Evolutionary conservation across 2,113 vertebrate species (phyloP).

Genomic region (Fukomys damarensis): DNA sequence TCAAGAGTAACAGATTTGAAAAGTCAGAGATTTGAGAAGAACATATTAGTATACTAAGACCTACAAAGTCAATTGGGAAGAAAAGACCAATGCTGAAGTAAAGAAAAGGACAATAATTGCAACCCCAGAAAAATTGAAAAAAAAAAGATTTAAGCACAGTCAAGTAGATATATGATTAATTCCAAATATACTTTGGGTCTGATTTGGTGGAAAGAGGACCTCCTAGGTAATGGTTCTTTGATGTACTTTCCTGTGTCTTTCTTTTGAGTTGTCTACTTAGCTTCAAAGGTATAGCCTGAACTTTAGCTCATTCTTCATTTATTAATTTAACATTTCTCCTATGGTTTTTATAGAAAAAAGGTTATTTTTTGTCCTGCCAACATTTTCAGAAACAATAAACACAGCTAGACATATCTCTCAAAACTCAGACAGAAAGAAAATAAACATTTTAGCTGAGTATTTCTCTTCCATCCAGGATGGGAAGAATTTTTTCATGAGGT

Average conservation of each 20-base stretch:
- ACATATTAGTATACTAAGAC: background rate
- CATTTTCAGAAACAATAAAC: slow-evolving; percentile 72
- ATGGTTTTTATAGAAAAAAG: slow-evolving; percentile 65
- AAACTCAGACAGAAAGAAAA: slow-evolving; percentile 76
- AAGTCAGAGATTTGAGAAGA: background rate
- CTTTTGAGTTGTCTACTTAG: background rate
- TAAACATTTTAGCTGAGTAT: slow-evolving; percentile 58
- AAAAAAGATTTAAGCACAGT: background rate
- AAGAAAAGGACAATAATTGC: background rate
- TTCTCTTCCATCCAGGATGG: slow-evolving; percentile 30
- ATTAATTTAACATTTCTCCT: slow-evolving; percentile 68
- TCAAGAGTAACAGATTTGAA: background rate
- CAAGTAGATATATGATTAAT: background rate
- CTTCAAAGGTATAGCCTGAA: slow-evolving; percentile 56
- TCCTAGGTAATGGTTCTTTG: slow-evolving; percentile 1
- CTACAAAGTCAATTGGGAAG: background rate
- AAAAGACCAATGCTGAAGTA: background rate
- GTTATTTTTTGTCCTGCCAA: slow-evolving; percentile 62
- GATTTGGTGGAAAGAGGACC: background rate
- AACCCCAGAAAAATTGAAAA: background rate
- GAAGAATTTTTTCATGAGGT: background rate
- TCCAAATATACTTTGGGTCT: background rate
- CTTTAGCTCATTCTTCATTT: slow-evolving; percentile 45
- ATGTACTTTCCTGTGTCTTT: background rate
- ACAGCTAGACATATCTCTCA: slow-evolving; percentile 40